Percentiles rank a stretch among this genome's conserved stretches.
Conservation (phyloP, 2,113 vertebrate genomes). For the Lathamus discolor region DNA sequence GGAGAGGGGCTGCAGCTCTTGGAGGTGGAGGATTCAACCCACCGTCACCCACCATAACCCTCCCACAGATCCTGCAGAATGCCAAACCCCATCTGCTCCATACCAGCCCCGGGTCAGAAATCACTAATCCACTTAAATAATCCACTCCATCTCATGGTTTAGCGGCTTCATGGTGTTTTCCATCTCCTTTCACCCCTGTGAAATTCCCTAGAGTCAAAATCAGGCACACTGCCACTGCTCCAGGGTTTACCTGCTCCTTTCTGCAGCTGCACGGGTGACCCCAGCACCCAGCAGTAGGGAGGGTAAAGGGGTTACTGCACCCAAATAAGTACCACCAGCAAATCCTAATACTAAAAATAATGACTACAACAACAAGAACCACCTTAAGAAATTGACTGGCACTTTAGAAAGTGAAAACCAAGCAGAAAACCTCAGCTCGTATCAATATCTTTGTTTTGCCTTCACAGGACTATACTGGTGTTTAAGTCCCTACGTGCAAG, state of each 20-base stretch:
- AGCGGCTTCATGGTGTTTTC: not conserved
- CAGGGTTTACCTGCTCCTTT: not conserved
- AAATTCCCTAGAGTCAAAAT: not conserved
- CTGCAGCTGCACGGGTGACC: not conserved
- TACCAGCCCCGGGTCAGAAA: not conserved
- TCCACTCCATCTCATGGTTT: not conserved
- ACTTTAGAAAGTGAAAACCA: not conserved
- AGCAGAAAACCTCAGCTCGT: not conserved
- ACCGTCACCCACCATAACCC: not conserved
- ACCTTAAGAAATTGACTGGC: not conserved
- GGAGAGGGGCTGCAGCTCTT: not conserved
- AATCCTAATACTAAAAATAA: not conserved
- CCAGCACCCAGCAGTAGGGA: not conserved
- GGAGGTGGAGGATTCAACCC: not conserved
- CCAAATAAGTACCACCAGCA: not conserved
- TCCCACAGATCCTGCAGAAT: not conserved
- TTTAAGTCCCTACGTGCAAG: not conserved
- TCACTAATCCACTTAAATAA: conserved; percentile 44
- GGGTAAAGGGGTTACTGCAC: rapidly evolving
- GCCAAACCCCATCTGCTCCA: not conserved
- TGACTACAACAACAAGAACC: not conserved
- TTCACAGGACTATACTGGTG: not conserved
- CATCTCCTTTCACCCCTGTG: conserved; percentile 21
- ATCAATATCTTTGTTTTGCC: not conserved
- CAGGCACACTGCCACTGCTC: rapidly evolving